Conservation (phyloP, 2,797 vertebrate species). For the Pantherophis alleghaniensis region DNA sequence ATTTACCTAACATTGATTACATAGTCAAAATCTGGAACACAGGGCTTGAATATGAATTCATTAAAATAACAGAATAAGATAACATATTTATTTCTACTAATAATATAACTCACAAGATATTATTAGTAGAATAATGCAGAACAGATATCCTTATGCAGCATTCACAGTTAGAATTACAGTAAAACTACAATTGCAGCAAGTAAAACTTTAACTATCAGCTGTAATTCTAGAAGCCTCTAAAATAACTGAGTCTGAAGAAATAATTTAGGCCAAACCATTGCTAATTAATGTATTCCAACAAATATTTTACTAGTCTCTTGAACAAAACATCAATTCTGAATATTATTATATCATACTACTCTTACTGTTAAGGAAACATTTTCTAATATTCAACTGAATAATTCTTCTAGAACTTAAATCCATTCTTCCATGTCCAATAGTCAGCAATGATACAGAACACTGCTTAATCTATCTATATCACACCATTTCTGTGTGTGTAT, state of each 20-base stretch:
- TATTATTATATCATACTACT: not conserved
- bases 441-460: not conserved
- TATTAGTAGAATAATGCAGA: not conserved
- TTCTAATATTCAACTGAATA: not conserved
- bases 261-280: not conserved
- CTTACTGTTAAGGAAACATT: not conserved
- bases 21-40: not conserved
- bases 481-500: not conserved
- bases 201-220: too few relatives aligned
- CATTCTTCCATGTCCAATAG: not conserved
- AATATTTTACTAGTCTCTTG: not conserved
- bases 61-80: not conserved
- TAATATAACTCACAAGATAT: not conserved
- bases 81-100: not conserved
- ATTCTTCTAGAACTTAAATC: not conserved
- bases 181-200: not conserved
- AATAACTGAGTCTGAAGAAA: not conserved
- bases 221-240: not conserved
- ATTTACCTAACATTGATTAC: not conserved
- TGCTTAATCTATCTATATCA: not conserved
- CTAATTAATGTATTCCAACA: not conserved
- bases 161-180: not conserved
- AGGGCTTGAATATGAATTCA: not conserved
- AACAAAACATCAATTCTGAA: not conserved
- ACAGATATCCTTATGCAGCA: not conserved